Evolutionary conservation across 2,113 vertebrate genomes (phyloP).

Genomic region (Noctilio leporinus): DNA sequence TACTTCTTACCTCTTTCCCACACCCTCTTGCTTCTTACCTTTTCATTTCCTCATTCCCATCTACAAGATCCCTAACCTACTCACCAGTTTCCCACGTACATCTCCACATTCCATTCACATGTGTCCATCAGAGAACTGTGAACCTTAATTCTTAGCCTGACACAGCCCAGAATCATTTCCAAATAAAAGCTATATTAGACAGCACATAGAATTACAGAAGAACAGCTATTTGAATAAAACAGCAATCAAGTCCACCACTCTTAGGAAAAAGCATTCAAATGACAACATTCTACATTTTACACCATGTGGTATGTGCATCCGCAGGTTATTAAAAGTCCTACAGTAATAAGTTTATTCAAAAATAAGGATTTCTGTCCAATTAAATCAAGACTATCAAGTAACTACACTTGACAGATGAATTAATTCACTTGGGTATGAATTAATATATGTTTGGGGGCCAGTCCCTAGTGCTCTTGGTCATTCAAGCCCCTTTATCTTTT

Average conservation of each 20-base stretch:
- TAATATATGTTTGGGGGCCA: background rate
- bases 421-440: background rate
- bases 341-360: background rate
- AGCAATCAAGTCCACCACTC: background rate
- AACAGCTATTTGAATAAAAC: background rate
- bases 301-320: background rate
- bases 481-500: background rate
- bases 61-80: background rate
- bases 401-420: background rate
- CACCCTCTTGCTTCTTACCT: background rate
- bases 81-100: background rate
- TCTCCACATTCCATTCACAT: background rate
- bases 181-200: background rate
- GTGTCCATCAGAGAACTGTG: background rate
- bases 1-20: background rate
- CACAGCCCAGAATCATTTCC: background rate
- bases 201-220: background rate
- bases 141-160: background rate
- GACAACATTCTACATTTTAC: background rate
- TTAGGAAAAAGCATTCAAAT: background rate
- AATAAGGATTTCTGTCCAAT: background rate
- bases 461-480: background rate
- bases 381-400: background rate
- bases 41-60: background rate
- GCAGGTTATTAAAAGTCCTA: background rate